Conservation (phyloP, 2,113 vertebrate genomes). For the Machaerirhynchus nigripectus region DNA sequence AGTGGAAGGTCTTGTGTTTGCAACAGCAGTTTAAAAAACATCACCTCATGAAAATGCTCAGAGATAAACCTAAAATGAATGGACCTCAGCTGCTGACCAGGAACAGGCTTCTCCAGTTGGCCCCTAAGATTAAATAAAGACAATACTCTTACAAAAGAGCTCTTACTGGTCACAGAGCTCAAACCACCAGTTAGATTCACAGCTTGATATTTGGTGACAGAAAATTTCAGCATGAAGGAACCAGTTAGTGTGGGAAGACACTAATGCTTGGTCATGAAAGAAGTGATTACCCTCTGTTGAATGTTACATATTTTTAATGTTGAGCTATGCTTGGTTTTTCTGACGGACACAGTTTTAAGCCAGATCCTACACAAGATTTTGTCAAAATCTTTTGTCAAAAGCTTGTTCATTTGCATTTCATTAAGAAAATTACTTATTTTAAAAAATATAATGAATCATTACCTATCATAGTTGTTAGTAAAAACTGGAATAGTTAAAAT, state of each 20-base stretch:
- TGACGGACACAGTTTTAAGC: neutral
- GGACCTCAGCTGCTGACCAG: neutral
- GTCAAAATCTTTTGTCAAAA: neutral
- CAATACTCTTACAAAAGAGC: neutral
- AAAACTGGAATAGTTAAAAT: neutral
- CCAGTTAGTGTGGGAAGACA: accelerated
- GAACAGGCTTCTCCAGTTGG: neutral
- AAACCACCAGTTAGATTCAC: neutral
- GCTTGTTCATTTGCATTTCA: neutral
- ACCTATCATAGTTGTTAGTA: neutral
- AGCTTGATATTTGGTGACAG: accelerated
- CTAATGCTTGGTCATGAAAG: neutral
- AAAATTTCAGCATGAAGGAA: neutral
- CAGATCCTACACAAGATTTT: neutral
- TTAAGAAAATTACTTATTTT: neutral
- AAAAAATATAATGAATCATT: neutral
- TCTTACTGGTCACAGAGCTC: neutral
- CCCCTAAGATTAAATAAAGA: neutral
- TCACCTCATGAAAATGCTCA: accelerated
- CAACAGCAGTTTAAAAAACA: neutral
- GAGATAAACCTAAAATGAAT: neutral
- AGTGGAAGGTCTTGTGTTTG: neutral
- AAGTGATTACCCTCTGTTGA: neutral
- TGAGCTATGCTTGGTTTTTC: accelerated
- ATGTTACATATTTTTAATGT: neutral